These are phyloP conservation scores for Halcyon malimbica DNA, from an alignment of 2,113 vertebrate genomes.

Conservation along the genomic window DNA sequence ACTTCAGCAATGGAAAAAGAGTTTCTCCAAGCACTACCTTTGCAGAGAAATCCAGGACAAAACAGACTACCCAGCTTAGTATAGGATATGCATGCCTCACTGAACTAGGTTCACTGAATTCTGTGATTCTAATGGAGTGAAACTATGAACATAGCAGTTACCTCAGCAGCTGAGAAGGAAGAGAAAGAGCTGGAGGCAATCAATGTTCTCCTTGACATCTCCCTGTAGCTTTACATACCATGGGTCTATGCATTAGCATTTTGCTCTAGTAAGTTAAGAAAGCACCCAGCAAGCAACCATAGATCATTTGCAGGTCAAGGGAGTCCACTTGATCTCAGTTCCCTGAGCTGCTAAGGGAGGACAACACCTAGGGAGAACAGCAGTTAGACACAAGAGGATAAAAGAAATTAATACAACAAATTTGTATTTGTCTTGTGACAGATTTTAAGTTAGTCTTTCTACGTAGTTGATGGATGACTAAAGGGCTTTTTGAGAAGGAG, in stretches of 20 bases:
- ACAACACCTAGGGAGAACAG: fast-evolving
- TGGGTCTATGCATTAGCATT: fast-evolving
- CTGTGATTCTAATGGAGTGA: not conserved
- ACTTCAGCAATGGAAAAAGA: not conserved
- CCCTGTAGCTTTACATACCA: not conserved
- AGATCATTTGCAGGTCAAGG: not conserved
- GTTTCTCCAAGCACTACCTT: not conserved
- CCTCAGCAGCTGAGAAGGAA: not conserved
- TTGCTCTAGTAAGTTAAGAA: not conserved
- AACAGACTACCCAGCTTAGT: not conserved
- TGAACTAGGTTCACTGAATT: not conserved
- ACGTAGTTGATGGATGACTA: not conserved
- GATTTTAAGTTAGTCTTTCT: not conserved
- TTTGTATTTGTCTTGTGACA: not conserved
- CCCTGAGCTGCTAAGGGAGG: not conserved
- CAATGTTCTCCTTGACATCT: fast-evolving
- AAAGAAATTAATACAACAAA: not conserved
- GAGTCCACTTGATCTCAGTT: not conserved
- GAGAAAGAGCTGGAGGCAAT: not conserved
- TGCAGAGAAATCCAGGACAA: not conserved
- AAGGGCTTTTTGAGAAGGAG: not conserved
- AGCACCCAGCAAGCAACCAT: not conserved
- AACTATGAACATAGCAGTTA: not conserved
- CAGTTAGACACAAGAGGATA: not conserved
- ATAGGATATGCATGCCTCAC: not conserved